Conservation (phyloP, 2,113 vertebrate species). For the Carlito syrichta region DNA sequence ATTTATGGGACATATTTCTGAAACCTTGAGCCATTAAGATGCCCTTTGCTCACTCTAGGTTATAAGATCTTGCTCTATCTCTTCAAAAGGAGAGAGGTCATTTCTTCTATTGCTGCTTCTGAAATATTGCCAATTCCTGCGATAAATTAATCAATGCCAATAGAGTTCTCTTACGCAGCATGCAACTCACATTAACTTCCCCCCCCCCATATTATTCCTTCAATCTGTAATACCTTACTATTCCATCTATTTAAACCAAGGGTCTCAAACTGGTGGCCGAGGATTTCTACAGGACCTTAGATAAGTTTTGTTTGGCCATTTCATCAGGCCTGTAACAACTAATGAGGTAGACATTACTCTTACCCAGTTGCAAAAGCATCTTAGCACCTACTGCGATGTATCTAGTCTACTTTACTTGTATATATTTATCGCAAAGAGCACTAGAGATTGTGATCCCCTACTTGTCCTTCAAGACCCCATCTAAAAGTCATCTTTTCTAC, state of each 20-base stretch:
- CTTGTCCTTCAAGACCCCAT: background rate
- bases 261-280: background rate
- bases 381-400: background rate
- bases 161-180: conserved; percentile 4
- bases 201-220: background rate
- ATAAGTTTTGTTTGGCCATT: background rate
- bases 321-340: background rate
- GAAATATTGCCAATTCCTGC: conserved; percentile 3
- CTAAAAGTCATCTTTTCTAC: background rate
- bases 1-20: conserved; percentile 38
- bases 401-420: background rate
- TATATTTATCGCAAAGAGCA: background rate
- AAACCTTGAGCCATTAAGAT: background rate
- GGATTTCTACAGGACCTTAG: background rate
- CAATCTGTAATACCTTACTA: background rate
- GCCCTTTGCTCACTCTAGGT: background rate
- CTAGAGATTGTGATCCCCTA: background rate
- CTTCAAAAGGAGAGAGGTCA: conserved; percentile 12
- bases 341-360: conserved; percentile 22
- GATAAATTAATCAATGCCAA: conserved; percentile 30
- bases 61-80: background rate
- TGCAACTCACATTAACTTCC: background rate
- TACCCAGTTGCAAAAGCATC: background rate
- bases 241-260: conserved; percentile 8
- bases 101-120: background rate